Evolutionary conservation across 2,797 vertebrate genomes (phyloP).

Genomic region (Chiroxiphia lanceolata): DNA sequence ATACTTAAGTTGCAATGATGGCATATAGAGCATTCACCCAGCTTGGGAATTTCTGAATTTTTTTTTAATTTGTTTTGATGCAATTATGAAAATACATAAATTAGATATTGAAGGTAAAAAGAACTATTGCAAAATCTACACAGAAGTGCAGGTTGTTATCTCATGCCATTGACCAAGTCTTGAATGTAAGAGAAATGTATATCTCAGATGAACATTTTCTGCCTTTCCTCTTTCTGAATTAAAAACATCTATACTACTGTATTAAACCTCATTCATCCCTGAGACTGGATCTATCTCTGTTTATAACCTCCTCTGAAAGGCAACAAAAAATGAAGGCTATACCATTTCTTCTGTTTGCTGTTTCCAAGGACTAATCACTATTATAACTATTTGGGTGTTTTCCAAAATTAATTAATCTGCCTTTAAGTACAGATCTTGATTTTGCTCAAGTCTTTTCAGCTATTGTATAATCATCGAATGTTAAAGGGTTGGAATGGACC

Average conservation of each 20-base stretch:
- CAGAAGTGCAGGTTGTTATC: neutral
- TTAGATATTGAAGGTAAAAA: neutral
- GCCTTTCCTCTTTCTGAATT: neutral
- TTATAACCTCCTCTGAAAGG: neutral
- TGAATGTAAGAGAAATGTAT: neutral
- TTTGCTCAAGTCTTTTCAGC: neutral
- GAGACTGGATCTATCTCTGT: neutral
- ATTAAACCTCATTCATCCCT: neutral
- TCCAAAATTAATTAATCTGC: neutral
- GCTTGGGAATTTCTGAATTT: neutral
- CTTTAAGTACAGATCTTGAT: neutral
- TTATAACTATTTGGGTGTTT: neutral
- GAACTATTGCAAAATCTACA: neutral
- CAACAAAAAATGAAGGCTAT: neutral
- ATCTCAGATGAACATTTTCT: neutral
- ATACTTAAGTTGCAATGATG: neutral
- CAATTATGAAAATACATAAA: neutral
- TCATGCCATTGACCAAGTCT: neutral
- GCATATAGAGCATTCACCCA: rapidly evolving
- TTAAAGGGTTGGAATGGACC: neutral
- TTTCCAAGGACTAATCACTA: neutral
- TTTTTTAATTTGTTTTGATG: neutral
- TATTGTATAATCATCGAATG: neutral
- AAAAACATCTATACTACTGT: neutral
- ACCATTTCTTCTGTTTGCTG: neutral